These are phyloP conservation scores for Cantharis lateralis DNA, from an alignment of 2,888 invertebrate species.

Conservation along the genomic window DNA sequence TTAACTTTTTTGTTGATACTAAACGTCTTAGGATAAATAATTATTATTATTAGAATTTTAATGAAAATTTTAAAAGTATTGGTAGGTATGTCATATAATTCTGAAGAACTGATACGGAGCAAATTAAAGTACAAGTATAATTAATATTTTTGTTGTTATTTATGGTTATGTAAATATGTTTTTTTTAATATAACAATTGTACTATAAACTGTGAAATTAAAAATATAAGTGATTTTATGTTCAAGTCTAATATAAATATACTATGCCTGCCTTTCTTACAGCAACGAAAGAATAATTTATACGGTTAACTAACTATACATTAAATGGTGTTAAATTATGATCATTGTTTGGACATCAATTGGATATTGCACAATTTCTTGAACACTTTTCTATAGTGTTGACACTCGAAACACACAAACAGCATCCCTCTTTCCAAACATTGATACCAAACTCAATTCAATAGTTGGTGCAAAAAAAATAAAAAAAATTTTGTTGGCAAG, in stretches of 20 bases:
- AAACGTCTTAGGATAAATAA: slow-evolving; percentile 7
- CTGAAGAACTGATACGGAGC: slow-evolving; percentile 28
- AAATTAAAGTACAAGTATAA: slow-evolving; percentile 26
- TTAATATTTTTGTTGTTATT: slow-evolving; percentile 14
- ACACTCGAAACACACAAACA: no score
- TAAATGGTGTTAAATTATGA: no score
- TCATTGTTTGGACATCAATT: no score
- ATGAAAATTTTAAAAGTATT: not conserved
- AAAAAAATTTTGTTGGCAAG: no score
- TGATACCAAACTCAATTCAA: no score
- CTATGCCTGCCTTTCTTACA: not conserved
- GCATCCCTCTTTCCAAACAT: no score
- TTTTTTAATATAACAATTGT: slow-evolving; percentile 12
- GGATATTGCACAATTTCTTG: no score
- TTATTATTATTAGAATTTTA: slow-evolving; percentile 8
- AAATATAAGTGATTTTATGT: slow-evolving; percentile 18
- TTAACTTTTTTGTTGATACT: not conserved
- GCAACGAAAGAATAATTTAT: no score
- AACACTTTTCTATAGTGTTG: no score
- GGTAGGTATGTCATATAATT: slow-evolving; percentile 6
- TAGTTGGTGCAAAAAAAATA: no score
- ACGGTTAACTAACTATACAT: no score
- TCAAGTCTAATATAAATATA: slow-evolving; percentile 9
- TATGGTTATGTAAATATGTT: slow-evolving; percentile 18
- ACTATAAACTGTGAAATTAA: slow-evolving; percentile 26